Conservation (phyloP, 2,888 invertebrate genomes). For the Thysanoteuthis rhombus region DNA sequence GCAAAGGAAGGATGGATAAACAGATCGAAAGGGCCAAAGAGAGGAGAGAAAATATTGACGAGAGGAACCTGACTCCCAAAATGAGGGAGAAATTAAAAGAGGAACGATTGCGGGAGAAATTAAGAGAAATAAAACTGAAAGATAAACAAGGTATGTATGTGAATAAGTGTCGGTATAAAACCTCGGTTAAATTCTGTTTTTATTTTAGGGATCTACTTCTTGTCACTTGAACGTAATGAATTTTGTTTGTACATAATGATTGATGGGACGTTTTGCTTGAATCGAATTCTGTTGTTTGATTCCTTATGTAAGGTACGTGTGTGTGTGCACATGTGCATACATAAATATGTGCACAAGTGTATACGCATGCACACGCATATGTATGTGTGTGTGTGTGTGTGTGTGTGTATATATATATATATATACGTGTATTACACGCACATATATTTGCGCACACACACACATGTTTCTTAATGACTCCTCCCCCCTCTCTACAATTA, state of each 20-base stretch:
- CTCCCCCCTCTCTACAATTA: too few relatives aligned
- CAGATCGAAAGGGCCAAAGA: constrained; percentile 38
- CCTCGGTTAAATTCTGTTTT: neutral
- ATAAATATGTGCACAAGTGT: too few relatives aligned
- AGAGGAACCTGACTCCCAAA: constrained; percentile 36
- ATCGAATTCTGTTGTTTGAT: neutral
- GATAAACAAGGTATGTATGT: constrained; percentile 19
- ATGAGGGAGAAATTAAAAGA: constrained; percentile 35
- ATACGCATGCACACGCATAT: too few relatives aligned
- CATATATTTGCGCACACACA: too few relatives aligned
- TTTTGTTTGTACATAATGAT: neutral
- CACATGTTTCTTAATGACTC: too few relatives aligned
- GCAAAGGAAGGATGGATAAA: constrained; percentile 35
- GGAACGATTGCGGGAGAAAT: constrained; percentile 31
- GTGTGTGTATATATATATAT: too few relatives aligned
- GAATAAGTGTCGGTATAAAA: neutral
- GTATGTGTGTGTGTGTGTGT: too few relatives aligned
- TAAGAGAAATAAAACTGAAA: constrained; percentile 31
- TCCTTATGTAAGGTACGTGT: neutral
- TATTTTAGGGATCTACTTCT: neutral
- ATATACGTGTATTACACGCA: too few relatives aligned
- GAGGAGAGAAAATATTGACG: constrained; percentile 43
- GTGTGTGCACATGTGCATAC: too few relatives aligned
- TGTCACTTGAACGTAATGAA: neutral
- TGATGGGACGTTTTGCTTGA: neutral